Conservation (phyloP, 2,113 vertebrate species). For the Carassius carassius region DNA sequence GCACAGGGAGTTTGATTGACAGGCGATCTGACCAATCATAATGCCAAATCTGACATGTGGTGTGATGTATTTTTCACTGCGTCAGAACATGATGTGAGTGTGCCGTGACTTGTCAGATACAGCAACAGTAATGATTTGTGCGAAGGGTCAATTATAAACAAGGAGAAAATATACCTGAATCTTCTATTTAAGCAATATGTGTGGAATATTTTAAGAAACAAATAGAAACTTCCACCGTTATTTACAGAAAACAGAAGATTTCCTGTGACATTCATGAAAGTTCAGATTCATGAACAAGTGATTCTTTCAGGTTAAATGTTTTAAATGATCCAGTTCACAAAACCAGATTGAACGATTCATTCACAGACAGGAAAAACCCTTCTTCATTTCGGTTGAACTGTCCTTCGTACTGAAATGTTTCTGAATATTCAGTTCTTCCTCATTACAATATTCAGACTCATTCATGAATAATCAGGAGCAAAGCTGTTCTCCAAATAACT, state of each 20-base stretch:
- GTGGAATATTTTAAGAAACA: neutral
- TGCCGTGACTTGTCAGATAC: too few species aligned
- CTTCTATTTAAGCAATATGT: neutral
- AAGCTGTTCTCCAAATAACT: neutral
- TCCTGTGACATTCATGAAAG: neutral
- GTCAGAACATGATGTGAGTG: too few species aligned
- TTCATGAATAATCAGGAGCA: constrained; percentile 10
- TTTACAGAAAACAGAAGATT: neutral
- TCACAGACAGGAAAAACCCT: neutral
- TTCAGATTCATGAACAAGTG: neutral
- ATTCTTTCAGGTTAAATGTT: neutral
- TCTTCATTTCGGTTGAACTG: neutral
- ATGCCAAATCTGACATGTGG: too few species aligned
- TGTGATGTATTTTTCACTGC: too few species aligned
- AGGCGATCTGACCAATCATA: too few species aligned
- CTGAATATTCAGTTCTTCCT: neutral
- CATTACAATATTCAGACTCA: neutral
- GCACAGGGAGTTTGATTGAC: too few species aligned
- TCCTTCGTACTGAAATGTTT: neutral
- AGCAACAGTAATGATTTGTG: too few species aligned
- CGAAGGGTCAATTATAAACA: too few species aligned
- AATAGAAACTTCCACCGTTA: neutral
- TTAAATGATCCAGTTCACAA: neutral
- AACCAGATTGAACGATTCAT: neutral
- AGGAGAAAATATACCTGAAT: neutral